Evolutionary conservation across 1,140 invertebrate species (phyloP).

Genomic region (Bombus consobrinus): DNA sequence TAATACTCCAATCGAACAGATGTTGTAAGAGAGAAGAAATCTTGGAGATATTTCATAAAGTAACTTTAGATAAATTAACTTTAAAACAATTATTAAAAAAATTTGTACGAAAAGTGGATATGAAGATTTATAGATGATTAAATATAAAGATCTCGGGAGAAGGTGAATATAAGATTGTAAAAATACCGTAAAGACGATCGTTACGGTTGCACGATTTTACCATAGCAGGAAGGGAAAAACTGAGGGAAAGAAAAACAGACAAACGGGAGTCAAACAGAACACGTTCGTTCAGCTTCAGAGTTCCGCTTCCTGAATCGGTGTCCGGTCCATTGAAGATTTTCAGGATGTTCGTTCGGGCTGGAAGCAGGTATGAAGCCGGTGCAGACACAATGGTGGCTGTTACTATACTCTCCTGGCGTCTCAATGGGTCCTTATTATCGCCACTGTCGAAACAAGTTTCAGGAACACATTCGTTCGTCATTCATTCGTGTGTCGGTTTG

Average conservation of each 20-base stretch:
- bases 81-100: too few relatives aligned
- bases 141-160: neutral
- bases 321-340: conserved; percentile 65
- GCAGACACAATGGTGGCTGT: conserved; percentile 70
- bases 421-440: conserved; percentile 75
- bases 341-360: conserved; percentile 75
- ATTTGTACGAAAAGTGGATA: too few relatives aligned
- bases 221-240: neutral
- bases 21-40: too few relatives aligned
- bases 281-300: neutral
- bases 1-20: too few relatives aligned
- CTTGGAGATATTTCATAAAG: too few relatives aligned
- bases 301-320: conserved; percentile 40
- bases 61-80: too few relatives aligned
- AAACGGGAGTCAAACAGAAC: conserved; percentile 44
- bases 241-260: neutral
- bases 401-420: conserved; percentile 40
- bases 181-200: neutral
- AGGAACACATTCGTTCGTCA: conserved; percentile 68
- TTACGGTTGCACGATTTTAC: neutral
- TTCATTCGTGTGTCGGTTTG: conserved; percentile 52
- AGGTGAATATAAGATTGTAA: neutral
- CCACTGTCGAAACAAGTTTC: conserved; percentile 73
- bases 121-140: too few relatives aligned
- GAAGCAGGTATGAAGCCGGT: conserved; percentile 66